Evolutionary conservation across 2,113 vertebrate species (phyloP).

Genomic region (Hylia prasina): DNA sequence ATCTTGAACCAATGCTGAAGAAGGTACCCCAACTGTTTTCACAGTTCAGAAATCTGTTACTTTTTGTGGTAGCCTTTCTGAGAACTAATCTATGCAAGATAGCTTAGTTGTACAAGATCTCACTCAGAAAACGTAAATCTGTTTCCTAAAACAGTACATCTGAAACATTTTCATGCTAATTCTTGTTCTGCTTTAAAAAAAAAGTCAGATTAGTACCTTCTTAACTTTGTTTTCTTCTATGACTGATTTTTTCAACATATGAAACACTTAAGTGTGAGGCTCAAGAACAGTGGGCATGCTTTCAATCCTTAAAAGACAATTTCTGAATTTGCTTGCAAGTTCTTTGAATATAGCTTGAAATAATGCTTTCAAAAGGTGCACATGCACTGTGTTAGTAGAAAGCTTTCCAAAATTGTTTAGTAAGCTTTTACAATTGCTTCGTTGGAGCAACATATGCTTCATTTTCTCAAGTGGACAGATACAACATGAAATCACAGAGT

Average conservation of each 20-base stretch:
- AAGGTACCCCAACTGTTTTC: neutral
- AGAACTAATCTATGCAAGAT: neutral
- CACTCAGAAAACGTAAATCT: neutral
- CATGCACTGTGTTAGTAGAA: neutral
- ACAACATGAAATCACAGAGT: accelerated
- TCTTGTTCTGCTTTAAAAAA: neutral
- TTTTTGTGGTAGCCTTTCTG: neutral
- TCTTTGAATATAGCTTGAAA: neutral
- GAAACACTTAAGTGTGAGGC: neutral
- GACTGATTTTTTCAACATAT: neutral
- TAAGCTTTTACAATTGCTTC: neutral
- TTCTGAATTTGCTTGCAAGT: neutral
- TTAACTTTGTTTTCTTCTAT: neutral
- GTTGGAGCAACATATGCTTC: neutral
- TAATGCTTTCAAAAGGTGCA: neutral
- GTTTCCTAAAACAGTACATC: neutral
- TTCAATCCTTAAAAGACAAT: neutral
- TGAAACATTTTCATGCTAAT: neutral
- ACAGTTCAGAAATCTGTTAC: neutral
- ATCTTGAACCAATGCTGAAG: neutral
- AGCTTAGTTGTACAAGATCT: neutral
- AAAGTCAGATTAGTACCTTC: neutral
- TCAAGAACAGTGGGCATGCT: neutral
- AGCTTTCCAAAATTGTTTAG: neutral
- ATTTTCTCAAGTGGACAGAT: neutral